Conservation (phyloP, 1,140 invertebrate species). For the Himalopsyche phryganea region DNA sequence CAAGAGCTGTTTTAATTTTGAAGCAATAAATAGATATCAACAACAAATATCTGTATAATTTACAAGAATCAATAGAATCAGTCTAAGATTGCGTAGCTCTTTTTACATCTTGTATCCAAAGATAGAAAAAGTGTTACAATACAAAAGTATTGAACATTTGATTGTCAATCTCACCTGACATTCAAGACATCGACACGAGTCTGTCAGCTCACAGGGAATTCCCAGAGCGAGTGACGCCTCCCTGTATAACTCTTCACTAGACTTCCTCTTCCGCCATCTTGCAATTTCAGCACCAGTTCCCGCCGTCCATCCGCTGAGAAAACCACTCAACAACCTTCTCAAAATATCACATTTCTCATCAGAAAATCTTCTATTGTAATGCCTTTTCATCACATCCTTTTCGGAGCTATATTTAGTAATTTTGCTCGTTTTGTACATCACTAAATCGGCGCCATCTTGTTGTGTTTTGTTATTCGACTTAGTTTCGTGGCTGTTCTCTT, state of each 20-base stretch:
- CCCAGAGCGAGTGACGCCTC: conserved; percentile 53
- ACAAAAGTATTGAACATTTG: no score
- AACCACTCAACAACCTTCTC: conserved; percentile 21
- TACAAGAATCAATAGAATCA: no score
- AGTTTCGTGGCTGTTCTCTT: neutral
- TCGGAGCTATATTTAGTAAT: neutral
- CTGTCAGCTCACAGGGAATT: conserved; percentile 51
- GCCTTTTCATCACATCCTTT: conserved; percentile 2
- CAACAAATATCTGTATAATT: no score
- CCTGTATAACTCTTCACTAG: conserved; percentile 50
- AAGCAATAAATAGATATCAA: no score
- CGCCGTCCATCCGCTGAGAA: conserved; percentile 19
- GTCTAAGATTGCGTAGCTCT: no score
- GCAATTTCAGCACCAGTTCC: conserved; percentile 5
- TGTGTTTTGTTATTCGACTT: neutral
- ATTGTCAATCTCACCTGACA: conserved; percentile 51
- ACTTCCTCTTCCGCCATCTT: conserved; percentile 37
- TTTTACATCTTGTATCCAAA: no score
- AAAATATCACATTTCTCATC: conserved; percentile 31
- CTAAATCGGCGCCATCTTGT: conserved; percentile 7
- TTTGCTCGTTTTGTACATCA: neutral
- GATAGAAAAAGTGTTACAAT: no score
- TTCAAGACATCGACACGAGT: conserved; percentile 54
- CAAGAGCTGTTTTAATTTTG: no score
- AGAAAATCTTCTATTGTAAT: conserved; percentile 12